Evolutionary conservation across 2,113 vertebrate genomes (phyloP), one percentile per base, ranked within the genome.

Genomic region (Callopanchax toddi): DNA sequence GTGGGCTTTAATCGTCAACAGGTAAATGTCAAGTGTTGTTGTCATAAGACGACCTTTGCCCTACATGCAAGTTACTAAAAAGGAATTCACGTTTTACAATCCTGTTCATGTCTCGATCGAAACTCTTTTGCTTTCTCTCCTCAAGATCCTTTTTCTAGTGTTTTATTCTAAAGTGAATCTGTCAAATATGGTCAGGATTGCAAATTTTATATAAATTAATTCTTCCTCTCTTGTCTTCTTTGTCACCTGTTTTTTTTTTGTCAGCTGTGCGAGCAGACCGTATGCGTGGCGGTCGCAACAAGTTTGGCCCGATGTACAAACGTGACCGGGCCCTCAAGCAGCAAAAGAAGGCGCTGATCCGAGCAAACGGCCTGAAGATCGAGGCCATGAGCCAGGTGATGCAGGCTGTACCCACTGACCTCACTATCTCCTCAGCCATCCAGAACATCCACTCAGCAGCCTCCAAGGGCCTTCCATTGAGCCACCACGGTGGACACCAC

Each of bases 261-360:
- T 58, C 89, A 99, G 97, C 97, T 42, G 97, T 99, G 62, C 92
- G 97, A 67, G 97, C 97, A 0, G 97, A 99, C 82, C 94, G 97
- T 61, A 99, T 99, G 97, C 95, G 97, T 1, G 97, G 97, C 0
- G 97, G 97, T 53, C 93, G 97, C 68, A 99, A 99, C 90, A 99
- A 99, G 82, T 99, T 99, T 39, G 97, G 97, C 84, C 97, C 97
- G 16, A 99, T 99, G 97, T 99, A 99, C 93, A 99, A 99, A 92
- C 93, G 97, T 65, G 97, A 99, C 91, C 92, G 97, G 54, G 97
- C 97, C 32, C 55, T 99, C 57, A 99, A 99, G 85, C 97, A 99
- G 75, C 97, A 99, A 86, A 99, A 99, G 81, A 99, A 99, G 86
- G 97, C 97, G 2, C 93, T 99, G 71, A 99, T 99, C 83, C 93